These are phyloP conservation scores for Nibea coibor DNA, from an alignment of 2,113 vertebrate species.

Conservation along the genomic window DNA sequence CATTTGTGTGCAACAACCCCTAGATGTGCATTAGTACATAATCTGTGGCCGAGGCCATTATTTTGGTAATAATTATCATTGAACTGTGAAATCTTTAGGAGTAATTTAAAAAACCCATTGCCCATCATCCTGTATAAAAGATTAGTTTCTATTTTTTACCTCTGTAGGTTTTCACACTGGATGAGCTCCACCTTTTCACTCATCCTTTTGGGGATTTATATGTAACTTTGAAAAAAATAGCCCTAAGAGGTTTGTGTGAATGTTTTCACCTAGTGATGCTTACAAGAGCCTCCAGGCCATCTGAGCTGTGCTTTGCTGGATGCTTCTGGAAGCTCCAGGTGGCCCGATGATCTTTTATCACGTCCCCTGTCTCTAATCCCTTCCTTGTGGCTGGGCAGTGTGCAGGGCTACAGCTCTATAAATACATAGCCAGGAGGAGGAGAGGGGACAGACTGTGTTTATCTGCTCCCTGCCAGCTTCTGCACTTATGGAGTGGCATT, in stretches of 20 bases:
- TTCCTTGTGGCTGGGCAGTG: constrained; percentile 59
- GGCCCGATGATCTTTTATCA: constrained; percentile 74
- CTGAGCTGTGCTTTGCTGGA: constrained; percentile 36
- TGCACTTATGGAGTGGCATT: constrained; percentile 79
- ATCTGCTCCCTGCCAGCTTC: constrained; percentile 75
- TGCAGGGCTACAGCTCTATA: constrained; percentile 67
- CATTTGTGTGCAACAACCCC: constrained; percentile 25
- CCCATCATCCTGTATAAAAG: constrained; percentile 1
- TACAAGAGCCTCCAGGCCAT: neutral
- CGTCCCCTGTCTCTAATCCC: constrained; percentile 69
- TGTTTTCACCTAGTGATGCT: constrained; percentile 20
- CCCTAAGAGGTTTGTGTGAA: constrained; percentile 3
- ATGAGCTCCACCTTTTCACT: neutral
- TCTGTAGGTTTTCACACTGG: neutral
- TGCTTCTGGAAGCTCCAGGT: constrained; percentile 66
- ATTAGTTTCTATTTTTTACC: neutral
- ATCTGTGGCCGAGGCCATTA: constrained; percentile 39
- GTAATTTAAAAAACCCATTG: neutral
- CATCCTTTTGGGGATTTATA: neutral
- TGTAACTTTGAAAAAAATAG: neutral
- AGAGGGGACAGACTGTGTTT: constrained; percentile 78
- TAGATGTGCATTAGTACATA: constrained; percentile 53
- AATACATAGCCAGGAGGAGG: constrained; percentile 70
- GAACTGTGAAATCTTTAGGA: constrained; percentile 23
- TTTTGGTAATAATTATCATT: constrained; percentile 41